Evolutionary conservation across 2,888 invertebrate genomes (phyloP).

Genomic region (Anthophora plumipes): DNA sequence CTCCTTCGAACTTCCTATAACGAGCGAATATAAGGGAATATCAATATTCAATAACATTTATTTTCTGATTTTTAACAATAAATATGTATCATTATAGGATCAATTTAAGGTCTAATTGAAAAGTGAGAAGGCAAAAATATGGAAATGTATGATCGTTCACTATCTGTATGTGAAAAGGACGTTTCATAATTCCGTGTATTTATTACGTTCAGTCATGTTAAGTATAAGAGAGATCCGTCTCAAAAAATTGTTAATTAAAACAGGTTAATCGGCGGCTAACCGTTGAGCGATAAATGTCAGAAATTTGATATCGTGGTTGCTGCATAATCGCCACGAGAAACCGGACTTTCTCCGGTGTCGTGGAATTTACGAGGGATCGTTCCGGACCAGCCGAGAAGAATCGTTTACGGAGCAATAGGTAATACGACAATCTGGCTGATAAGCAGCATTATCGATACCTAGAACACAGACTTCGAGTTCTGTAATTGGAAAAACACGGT

Average conservation of each 20-base stretch:
- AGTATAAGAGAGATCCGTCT: neutral
- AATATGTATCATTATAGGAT: too few relatives aligned
- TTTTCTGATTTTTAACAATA: too few relatives aligned
- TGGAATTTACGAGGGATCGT: conserved; percentile 57
- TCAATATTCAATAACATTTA: too few relatives aligned
- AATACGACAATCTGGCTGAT: conserved; percentile 45
- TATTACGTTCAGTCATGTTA: neutral
- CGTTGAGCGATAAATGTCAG: conserved; percentile 53
- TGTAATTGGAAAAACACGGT: conserved; percentile 43
- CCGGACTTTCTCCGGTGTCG: conserved; percentile 56
- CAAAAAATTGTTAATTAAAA: conserved; percentile 51
- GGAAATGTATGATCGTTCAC: neutral
- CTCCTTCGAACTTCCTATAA: too few relatives aligned
- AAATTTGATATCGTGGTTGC: conserved; percentile 54
- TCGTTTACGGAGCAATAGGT: conserved; percentile 54
- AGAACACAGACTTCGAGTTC: conserved; percentile 35
- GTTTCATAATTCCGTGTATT: neutral
- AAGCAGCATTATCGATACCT: conserved; percentile 42
- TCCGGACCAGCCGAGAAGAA: conserved; percentile 33
- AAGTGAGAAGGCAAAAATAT: neutral
- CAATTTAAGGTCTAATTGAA: neutral
- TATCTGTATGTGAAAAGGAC: neutral
- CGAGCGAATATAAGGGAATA: too few relatives aligned
- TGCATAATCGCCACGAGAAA: conserved; percentile 52
- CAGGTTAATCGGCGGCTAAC: conserved; percentile 43